Evolutionary conservation across 2,113 vertebrate genomes (phyloP).

Genomic region (Syngnathus scovelli): DNA sequence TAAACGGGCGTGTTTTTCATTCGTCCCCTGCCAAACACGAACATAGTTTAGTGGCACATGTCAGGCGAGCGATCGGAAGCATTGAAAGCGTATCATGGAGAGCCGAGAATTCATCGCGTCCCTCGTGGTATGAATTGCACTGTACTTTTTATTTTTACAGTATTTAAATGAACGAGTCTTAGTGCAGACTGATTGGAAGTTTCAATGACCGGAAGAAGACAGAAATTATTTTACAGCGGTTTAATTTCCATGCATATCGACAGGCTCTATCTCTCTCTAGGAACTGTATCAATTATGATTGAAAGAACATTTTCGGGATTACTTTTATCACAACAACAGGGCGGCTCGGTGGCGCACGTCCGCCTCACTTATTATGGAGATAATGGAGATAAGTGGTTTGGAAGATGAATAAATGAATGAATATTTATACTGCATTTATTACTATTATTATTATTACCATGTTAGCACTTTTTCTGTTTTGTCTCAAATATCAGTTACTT

Average conservation of each 20-base stretch:
- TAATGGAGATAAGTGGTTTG: too few species aligned
- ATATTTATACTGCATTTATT: too few species aligned
- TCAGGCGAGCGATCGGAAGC: not conserved
- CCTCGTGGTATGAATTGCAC: conserved; percentile 60
- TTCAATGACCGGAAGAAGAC: not conserved
- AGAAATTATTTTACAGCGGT: not conserved
- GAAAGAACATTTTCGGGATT: not conserved
- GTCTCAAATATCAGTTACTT: too few species aligned
- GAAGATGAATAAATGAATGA: too few species aligned
- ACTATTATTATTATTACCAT: too few species aligned
- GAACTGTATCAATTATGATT: not conserved
- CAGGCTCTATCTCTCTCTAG: not conserved
- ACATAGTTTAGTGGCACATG: not conserved
- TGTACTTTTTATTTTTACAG: not conserved
- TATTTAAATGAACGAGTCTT: not conserved
- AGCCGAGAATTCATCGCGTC: conserved; percentile 64
- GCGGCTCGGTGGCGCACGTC: too few species aligned
- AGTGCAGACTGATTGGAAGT: not conserved
- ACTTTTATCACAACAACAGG: too few species aligned
- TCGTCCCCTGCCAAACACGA: conserved; percentile 14
- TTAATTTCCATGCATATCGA: not conserved
- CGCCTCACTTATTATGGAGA: too few species aligned
- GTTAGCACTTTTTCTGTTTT: not conserved
- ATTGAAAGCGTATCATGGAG: conserved; percentile 58
- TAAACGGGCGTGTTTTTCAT: conserved; percentile 50